A percentile compares a stretch with the other conserved stretches of the same genome.
Evolutionary conservation across 2,797 vertebrate genomes (phyloP).

Genomic region (Enteromius trimaculatus): DNA sequence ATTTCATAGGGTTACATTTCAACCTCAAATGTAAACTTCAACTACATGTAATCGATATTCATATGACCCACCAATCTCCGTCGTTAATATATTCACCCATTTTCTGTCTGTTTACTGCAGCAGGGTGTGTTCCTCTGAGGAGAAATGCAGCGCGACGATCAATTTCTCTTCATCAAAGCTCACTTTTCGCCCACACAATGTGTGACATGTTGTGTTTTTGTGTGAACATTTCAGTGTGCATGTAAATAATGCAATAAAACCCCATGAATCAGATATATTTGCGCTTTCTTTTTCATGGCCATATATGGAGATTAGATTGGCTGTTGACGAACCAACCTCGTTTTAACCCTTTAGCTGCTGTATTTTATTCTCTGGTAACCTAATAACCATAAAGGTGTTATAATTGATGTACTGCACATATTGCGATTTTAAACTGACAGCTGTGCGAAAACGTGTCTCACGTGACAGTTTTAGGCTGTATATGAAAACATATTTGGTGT

Average conservation of each 20-base stretch:
- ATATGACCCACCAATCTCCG: slow-evolving; percentile 58
- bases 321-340: slow-evolving; percentile 72
- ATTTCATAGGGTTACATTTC: not conserved
- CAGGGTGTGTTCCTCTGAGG: slow-evolving; percentile 75
- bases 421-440: not conserved
- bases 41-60: not conserved
- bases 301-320: slow-evolving; percentile 83
- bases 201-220: not conserved
- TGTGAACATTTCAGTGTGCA: not conserved
- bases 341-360: slow-evolving; percentile 79
- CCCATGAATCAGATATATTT: slow-evolving; percentile 59
- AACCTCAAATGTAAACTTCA: not conserved
- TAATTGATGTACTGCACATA: not conserved
- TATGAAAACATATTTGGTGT: not conserved
- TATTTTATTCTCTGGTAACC: slow-evolving; percentile 52
- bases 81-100: slow-evolving; percentile 28
- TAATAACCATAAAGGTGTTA: not conserved
- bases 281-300: slow-evolving; percentile 75
- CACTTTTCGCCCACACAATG: slow-evolving; percentile 41
- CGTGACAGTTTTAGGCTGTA: not conserved
- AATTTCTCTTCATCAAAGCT: slow-evolving; percentile 32
- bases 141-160: slow-evolving; percentile 46
- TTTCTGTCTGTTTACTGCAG: slow-evolving; percentile 76
- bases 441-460: not conserved
- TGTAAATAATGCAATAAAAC: slow-evolving; percentile 17